These are phyloP conservation scores for Neogobius melanostomus DNA, from an alignment of 2,113 vertebrate species.

Conservation along the genomic window DNA sequence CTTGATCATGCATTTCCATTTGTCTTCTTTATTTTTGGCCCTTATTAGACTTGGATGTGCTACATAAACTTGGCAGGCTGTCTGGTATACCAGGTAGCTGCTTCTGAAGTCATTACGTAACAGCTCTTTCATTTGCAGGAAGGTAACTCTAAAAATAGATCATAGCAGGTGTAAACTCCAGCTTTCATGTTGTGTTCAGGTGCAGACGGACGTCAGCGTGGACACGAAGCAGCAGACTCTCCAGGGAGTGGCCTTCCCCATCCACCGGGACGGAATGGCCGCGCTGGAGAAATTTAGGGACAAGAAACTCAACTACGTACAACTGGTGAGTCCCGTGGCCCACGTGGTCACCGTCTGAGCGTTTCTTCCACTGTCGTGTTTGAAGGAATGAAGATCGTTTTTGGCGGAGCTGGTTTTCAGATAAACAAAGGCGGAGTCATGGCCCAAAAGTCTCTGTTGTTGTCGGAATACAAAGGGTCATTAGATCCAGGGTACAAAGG, in stretches of 20 bases:
- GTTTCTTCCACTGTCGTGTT: not conserved
- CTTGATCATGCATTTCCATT: no score
- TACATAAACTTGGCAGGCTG: constrained; percentile 43
- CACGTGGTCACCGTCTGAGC: not conserved
- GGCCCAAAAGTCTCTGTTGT: constrained; percentile 48
- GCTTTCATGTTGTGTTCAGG: constrained; percentile 70
- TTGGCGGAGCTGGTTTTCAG: constrained; percentile 13
- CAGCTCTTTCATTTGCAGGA: constrained; percentile 53
- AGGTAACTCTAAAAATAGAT: constrained; percentile 61
- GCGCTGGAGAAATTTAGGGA: constrained; percentile 86
- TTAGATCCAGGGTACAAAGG: constrained; percentile 58
- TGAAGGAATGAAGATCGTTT: not conserved
- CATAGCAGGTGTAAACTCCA: not conserved
- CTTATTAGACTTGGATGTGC: constrained; percentile 44
- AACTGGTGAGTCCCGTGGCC: constrained; percentile 83
- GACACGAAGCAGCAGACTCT: constrained; percentile 94
- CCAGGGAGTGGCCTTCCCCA: constrained; percentile 92
- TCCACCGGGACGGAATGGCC: constrained; percentile 85
- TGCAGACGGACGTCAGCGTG: constrained; percentile 87
- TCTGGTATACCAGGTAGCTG: constrained; percentile 41
- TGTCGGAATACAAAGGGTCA: constrained; percentile 55
- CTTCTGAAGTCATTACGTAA: constrained; percentile 49
- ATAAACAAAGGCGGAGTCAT: constrained; percentile 35
- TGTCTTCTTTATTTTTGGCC: not conserved
- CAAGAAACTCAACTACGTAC: constrained; percentile 90